phyloP scores from a whole-genome alignment of 2,797 vertebrate species.

The Coregonus suidteri region DNA sequence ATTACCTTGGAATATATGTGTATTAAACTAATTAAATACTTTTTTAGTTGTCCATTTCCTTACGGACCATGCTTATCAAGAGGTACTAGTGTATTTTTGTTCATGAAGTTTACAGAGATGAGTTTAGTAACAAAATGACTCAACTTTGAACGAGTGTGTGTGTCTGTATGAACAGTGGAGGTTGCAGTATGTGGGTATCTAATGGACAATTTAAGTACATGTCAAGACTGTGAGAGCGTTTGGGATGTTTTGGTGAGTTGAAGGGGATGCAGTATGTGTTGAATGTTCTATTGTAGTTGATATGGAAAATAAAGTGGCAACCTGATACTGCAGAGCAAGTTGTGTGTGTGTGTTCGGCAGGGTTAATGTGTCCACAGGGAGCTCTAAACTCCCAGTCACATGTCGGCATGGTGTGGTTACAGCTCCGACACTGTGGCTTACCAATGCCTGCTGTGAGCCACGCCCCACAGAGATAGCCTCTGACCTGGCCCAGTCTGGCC shows the following conservation, averaged over 20 bases:
- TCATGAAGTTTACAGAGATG: background rate
- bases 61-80: background rate
- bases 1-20: too few relatives aligned
- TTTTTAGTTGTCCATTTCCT: background rate
- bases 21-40: background rate
- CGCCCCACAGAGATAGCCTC: background rate
- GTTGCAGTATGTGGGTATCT: slow-evolving; percentile 6
- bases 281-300: slow-evolving; percentile 37
- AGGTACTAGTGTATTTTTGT: background rate
- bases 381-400: slow-evolving; percentile 12
- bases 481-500: background rate
- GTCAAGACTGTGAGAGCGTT: slow-evolving; percentile 19
- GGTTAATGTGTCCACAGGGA: background rate
- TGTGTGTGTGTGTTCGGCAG: background rate
- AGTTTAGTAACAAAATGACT: background rate
- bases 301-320: slow-evolving; percentile 60
- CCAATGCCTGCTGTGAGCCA: slow-evolving; percentile 28
- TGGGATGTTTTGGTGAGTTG: slow-evolving; percentile 26
- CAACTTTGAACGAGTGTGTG: background rate
- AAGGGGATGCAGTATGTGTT: background rate
- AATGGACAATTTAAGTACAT: background rate
- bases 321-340: slow-evolving; percentile 17
- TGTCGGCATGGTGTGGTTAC: background rate
- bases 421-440: background rate
- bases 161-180: slow-evolving; percentile 19